A percentile compares a stretch with the other conserved stretches of the same genome.
Conservation (phyloP, 2,888 invertebrate species). For the Agrilus mali region DNA sequence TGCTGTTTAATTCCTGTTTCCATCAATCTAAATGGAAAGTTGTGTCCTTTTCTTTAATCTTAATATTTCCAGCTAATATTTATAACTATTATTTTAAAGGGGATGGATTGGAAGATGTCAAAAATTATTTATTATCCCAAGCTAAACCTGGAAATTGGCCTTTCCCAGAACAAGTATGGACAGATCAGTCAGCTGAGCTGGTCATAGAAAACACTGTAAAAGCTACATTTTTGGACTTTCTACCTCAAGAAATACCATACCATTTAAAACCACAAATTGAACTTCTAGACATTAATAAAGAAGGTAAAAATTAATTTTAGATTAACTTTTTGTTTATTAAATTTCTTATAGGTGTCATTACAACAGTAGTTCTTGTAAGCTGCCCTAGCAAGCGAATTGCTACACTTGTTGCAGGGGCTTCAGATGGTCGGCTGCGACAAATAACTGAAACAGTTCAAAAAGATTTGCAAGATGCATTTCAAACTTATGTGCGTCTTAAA, state of each 20-base stretch:
- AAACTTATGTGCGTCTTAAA: slow-evolving; percentile 25
- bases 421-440: slow-evolving; percentile 55
- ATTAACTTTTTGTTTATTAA: neutral
- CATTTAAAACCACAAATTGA: slow-evolving; percentile 51
- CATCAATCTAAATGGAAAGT: too few species aligned
- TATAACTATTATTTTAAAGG: slow-evolving; percentile 16
- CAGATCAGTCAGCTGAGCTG: slow-evolving; percentile 58
- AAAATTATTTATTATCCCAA: slow-evolving; percentile 49
- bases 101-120: slow-evolving; percentile 28
- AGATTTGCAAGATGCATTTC: slow-evolving; percentile 29
- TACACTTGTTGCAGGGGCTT: slow-evolving; percentile 52
- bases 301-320: slow-evolving; percentile 28
- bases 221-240: slow-evolving; percentile 70
- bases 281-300: slow-evolving; percentile 45
- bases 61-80: neutral
- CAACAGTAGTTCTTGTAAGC: slow-evolving; percentile 45
- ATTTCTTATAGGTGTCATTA: slow-evolving; percentile 35
- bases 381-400: slow-evolving; percentile 51
- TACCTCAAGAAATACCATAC: slow-evolving; percentile 83
- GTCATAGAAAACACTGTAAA: slow-evolving; percentile 64
- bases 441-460: slow-evolving; percentile 42
- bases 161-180: slow-evolving; percentile 52
- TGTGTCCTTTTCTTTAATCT: too few species aligned
- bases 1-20: too few species aligned
- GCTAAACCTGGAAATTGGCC: slow-evolving; percentile 57